Evolutionary conservation across 2,888 invertebrate genomes (phyloP).

Genomic region (Caenorhabditis sp.): DNA sequence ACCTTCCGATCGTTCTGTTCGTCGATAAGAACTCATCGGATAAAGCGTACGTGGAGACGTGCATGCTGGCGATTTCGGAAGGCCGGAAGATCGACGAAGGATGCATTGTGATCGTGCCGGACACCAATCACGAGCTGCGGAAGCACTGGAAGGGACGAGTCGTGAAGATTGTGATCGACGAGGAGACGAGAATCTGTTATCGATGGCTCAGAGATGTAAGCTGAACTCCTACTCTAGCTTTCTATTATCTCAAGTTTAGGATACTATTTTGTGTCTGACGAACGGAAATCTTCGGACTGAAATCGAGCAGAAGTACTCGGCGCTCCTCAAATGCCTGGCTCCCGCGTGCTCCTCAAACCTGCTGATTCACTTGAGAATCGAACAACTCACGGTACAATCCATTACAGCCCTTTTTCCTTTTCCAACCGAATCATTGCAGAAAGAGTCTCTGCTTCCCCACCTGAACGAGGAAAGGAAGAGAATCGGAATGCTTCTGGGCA

Average conservation of each 20-base stretch:
- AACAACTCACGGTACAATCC: constrained; percentile 22
- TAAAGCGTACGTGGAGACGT: constrained; percentile 32
- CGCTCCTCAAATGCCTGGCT: constrained; percentile 22
- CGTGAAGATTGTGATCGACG: constrained; percentile 49
- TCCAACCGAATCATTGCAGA: neutral
- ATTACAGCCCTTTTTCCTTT: neutral
- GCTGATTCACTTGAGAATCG: constrained; percentile 27
- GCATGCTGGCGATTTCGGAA: constrained; percentile 46
- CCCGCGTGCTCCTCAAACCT: constrained; percentile 43
- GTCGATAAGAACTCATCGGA: constrained; percentile 30
- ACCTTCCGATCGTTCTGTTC: constrained; percentile 44
- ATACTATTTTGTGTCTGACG: constrained; percentile 25
- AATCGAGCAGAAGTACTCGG: constrained; percentile 36
- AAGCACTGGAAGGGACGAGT: constrained; percentile 50
- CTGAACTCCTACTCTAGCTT: neutral
- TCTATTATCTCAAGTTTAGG: constrained; percentile 11
- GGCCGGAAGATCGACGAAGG: constrained; percentile 47
- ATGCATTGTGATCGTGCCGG: constrained; percentile 45
- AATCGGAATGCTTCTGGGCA: constrained; percentile 22
- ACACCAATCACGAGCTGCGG: constrained; percentile 21
- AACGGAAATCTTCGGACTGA: constrained; percentile 14
- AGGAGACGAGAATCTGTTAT: constrained; percentile 52
- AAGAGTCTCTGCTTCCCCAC: constrained; percentile 32
- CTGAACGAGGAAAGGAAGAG: constrained; percentile 43
- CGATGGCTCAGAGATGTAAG: constrained; percentile 37